Conservation (phyloP, 2,888 invertebrate species). For the Platypus cylindrus region DNA sequence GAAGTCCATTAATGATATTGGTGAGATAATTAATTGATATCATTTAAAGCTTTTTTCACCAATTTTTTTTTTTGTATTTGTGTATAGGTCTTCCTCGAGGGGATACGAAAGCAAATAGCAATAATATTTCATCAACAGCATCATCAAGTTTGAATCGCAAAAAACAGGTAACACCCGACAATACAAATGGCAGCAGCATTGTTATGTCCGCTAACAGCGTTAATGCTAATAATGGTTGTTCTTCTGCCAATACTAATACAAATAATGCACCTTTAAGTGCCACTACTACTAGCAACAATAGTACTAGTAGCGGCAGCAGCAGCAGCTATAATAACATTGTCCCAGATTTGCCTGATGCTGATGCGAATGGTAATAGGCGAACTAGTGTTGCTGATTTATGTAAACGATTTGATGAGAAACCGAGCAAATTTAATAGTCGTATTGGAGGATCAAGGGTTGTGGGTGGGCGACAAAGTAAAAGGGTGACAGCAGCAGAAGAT, state of each 20-base stretch:
- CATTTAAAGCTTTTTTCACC: neutral
- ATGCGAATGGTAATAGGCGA: conserved; percentile 45
- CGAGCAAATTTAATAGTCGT: conserved; percentile 5
- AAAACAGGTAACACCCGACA: conserved; percentile 15
- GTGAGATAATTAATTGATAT: conserved; percentile 19
- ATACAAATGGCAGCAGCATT: conserved; percentile 7
- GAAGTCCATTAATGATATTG: conserved; percentile 48
- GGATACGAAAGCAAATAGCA: conserved; percentile 27
- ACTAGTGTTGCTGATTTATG: conserved; percentile 46
- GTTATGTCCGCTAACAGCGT: conserved; percentile 12
- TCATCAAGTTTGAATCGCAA: conserved; percentile 4
- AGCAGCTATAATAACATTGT: neutral
- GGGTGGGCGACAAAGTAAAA: conserved; percentile 9
- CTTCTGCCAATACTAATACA: conserved; percentile 16
- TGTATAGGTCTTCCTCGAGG: conserved; percentile 29
- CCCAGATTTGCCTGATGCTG: conserved; percentile 19
- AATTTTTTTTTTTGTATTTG: conserved; percentile 4
- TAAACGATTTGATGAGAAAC: conserved; percentile 38
- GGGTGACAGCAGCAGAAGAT: conserved; percentile 8
- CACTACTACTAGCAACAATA: conserved; percentile 21
- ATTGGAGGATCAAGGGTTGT: conserved; percentile 11
- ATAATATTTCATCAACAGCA: conserved; percentile 21
- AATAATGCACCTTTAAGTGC: conserved; percentile 29
- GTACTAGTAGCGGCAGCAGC: conserved; percentile 29
- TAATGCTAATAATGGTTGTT: conserved; percentile 13